phyloP scores from a whole-genome alignment of 2,113 vertebrate species.

The Pteronura brasiliensis region DNA sequence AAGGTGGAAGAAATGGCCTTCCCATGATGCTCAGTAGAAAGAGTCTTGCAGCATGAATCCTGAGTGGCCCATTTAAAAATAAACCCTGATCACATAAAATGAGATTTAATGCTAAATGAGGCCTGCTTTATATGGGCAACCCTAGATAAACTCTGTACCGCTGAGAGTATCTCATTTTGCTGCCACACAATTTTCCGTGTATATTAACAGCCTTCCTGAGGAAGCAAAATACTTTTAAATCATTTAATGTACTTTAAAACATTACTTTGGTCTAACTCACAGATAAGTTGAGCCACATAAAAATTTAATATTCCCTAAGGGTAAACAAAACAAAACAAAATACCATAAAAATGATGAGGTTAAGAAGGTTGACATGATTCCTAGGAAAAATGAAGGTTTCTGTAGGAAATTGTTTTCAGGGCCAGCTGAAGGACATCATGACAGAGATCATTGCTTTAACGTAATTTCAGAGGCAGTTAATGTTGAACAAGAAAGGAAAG shows the following conservation, averaged over 20 bases:
- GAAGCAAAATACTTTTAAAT: conserved; percentile 59
- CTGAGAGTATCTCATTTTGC: conserved; percentile 42
- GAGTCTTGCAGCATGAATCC: background rate
- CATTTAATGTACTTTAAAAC: conserved; percentile 60
- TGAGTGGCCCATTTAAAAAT: conserved; percentile 60
- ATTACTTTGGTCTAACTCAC: conserved; percentile 47
- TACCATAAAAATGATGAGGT: background rate
- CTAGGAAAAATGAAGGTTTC: background rate
- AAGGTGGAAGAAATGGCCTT: background rate
- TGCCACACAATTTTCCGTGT: conserved; percentile 32
- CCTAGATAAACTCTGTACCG: conserved; percentile 39
- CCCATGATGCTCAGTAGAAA: conserved; percentile 2
- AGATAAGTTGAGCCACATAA: conserved; percentile 44
- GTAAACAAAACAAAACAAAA: conserved; percentile 56
- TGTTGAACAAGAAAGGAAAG: background rate
- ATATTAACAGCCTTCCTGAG: conserved; percentile 49
- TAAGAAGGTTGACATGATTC: background rate
- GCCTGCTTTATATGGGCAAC: conserved; percentile 40
- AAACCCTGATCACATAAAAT: conserved; percentile 50
- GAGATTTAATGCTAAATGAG: conserved; percentile 68
- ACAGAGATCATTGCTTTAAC: background rate
- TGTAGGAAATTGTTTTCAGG: background rate
- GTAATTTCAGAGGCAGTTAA: background rate
- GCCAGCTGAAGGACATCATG: background rate
- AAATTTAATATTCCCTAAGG: conserved; percentile 10